phyloP scores from a whole-genome alignment of 2,113 vertebrate species.

The Erpornis zantholeuca region DNA sequence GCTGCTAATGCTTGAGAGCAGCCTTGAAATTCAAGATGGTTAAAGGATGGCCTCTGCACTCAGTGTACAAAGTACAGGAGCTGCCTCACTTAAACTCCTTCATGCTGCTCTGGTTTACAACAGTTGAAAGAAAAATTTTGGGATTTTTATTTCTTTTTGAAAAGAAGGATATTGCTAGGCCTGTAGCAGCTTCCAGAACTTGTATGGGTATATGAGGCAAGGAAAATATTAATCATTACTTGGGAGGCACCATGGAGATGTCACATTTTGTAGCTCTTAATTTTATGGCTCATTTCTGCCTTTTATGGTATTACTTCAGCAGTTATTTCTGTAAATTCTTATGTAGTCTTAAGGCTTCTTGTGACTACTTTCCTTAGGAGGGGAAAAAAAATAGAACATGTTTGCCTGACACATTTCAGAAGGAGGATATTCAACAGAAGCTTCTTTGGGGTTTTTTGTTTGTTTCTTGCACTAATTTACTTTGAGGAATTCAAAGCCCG shows the following conservation, averaged over 20 bases:
- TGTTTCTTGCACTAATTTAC: background rate
- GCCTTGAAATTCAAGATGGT: background rate
- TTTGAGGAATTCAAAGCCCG: background rate
- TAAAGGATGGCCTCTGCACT: background rate
- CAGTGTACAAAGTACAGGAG: background rate
- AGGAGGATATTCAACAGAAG: background rate
- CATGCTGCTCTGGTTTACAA: background rate
- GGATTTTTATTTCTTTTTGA: background rate
- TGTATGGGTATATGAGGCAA: background rate
- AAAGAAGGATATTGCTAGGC: background rate
- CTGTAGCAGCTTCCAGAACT: background rate
- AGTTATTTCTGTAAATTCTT: conserved; percentile 33
- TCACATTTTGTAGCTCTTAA: conserved; percentile 12
- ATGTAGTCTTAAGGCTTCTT: background rate
- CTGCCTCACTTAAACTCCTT: background rate
- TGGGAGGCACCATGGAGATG: background rate
- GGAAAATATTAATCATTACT: conserved; percentile 27
- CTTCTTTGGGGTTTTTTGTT: background rate
- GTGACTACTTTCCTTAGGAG: background rate
- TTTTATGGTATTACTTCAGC: conserved; percentile 18
- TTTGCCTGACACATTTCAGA: conserved; percentile 8
- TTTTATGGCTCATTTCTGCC: conserved; percentile 32
- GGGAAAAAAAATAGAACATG: background rate
- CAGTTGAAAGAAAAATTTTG: background rate
- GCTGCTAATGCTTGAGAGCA: background rate